Base-by-base conservation (phyloP, 1,140 invertebrate genomes). In the Oscheius sp. region DNA sequence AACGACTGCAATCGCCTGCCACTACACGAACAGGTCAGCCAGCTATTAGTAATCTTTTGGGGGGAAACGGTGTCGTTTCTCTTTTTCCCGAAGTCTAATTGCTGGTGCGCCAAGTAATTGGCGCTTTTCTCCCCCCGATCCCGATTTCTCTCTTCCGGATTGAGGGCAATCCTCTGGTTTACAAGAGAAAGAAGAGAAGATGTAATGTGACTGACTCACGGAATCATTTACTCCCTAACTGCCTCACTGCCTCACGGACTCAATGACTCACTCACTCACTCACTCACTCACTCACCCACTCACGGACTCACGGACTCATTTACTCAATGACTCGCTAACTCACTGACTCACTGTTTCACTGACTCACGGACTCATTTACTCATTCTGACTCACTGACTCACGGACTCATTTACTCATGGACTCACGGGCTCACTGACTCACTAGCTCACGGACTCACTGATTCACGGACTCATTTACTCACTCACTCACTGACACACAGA, bases 1-100 rank as follows among this genome's bases (percentile, higher is more conserved):
- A 28, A 75, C 42, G 62, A 79, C 34, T 80, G 79, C 49, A 80
- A 80, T 59, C 65, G 62, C n/a, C 20, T 55, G 26, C 68, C 67
- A 26, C 26, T 79, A 28, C 35, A 46, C 32, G 68, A 79, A 42
- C 78, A 79, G 68, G 68, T 78, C 35, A 45, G 59, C n/a, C n/a
- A n/a, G n/a, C n/a, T n/a, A n/a, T n/a, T n/a, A n/a, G n/a, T n/a
- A n/a, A n/a, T n/a, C n/a, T n/a, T n/a, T n/a, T n/a, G n/a, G n/a
- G n/a, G n/a, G n/a, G n/a, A n/a, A n/a, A n/a, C n/a, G n/a, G n/a
- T n/a, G n/a, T n/a, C n/a, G n/a, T n/a, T n/a, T n/a, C n/a, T n/a
- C n/a, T n/a, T n/a, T n/a, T n/a, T n/a, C n/a, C n/a, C n/a, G n/a
- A n/a, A n/a, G n/a, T n/a, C n/a, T n/a, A n/a, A n/a, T n/a, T n/a